phyloP scores from a whole-genome alignment of 2,797 vertebrate species.

The Takifugu ocellatus region DNA sequence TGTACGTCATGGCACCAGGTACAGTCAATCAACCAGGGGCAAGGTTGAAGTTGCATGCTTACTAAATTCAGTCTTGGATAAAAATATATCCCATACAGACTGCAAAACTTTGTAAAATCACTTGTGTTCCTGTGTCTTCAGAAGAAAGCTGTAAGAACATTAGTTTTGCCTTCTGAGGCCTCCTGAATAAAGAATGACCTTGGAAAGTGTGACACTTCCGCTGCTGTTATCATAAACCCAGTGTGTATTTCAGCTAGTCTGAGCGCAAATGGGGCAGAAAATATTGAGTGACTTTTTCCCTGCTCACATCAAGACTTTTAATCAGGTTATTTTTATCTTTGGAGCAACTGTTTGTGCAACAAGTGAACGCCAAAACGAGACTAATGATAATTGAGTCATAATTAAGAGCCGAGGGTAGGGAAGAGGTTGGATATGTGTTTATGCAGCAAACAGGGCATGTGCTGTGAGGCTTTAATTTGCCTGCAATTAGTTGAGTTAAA shows the following conservation, averaged over 20 bases:
- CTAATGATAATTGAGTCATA: slow-evolving; percentile 2
- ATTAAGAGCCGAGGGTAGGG: background rate
- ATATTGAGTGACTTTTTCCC: background rate
- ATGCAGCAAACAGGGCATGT: background rate
- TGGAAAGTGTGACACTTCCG: slow-evolving; percentile 9
- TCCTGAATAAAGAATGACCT: slow-evolving; percentile 18
- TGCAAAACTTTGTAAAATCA: slow-evolving; percentile 1
- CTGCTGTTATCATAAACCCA: background rate
- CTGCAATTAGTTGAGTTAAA: slow-evolving; percentile 6
- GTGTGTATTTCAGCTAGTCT: no score
- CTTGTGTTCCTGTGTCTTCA: background rate
- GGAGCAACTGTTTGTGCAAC: background rate
- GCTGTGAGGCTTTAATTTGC: slow-evolving; percentile 5
- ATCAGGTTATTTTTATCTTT: background rate
- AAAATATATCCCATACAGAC: background rate
- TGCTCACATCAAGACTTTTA: background rate
- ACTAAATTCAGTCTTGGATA: slow-evolving; percentile 9
- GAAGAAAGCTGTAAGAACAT: slow-evolving; percentile 12
- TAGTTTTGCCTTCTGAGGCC: slow-evolving; percentile 28
- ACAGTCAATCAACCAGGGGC: slow-evolving; percentile 15
- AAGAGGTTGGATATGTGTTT: background rate
- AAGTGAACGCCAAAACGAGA: background rate
- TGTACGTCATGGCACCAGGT: background rate
- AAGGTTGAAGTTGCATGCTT: slow-evolving; percentile 10
- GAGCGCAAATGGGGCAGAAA: background rate